phyloP scores from a whole-genome alignment of 2,113 vertebrate genomes.

The Dascyllus trimaculatus region DNA sequence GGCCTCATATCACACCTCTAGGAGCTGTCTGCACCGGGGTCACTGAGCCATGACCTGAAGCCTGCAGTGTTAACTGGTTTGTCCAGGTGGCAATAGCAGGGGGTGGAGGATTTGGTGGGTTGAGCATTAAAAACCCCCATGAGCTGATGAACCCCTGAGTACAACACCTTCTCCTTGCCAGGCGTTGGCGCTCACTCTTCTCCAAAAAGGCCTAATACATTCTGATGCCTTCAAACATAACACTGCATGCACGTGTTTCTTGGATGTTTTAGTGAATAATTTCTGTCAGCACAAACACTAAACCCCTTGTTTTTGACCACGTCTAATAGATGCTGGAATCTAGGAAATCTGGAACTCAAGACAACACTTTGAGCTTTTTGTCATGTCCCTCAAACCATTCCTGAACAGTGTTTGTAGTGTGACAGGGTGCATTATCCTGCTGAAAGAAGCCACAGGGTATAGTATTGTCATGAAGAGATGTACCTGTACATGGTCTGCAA shows the following conservation, averaged over 20 bases:
- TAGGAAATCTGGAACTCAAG: no score
- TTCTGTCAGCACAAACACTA: constrained; percentile 7
- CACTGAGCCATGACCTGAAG: constrained; percentile 74
- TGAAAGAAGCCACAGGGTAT: no score
- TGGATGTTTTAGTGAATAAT: constrained; percentile 6
- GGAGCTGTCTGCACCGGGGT: constrained; percentile 71
- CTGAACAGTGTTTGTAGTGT: no score
- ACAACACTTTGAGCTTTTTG: no score
- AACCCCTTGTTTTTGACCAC: no score
- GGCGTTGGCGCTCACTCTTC: constrained; percentile 26
- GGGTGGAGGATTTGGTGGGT: constrained; percentile 55
- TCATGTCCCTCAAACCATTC: no score
- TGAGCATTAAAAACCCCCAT: constrained; percentile 60
- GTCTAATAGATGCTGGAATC: no score
- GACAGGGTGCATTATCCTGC: no score
- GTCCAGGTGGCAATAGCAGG: constrained; percentile 77
- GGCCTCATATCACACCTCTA: constrained; percentile 82
- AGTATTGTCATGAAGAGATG: no score
- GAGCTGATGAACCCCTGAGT: constrained; percentile 64
- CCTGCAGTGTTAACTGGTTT: constrained; percentile 80
- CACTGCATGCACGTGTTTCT: constrained; percentile 17
- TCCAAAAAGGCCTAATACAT: constrained; percentile 36
- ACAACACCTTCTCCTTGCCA: constrained; percentile 55
- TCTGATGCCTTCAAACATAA: constrained; percentile 43
- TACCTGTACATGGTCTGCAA: no score